Evolutionary conservation across 2,113 vertebrate species (phyloP).

Genomic region (Calonectris borealis): DNA sequence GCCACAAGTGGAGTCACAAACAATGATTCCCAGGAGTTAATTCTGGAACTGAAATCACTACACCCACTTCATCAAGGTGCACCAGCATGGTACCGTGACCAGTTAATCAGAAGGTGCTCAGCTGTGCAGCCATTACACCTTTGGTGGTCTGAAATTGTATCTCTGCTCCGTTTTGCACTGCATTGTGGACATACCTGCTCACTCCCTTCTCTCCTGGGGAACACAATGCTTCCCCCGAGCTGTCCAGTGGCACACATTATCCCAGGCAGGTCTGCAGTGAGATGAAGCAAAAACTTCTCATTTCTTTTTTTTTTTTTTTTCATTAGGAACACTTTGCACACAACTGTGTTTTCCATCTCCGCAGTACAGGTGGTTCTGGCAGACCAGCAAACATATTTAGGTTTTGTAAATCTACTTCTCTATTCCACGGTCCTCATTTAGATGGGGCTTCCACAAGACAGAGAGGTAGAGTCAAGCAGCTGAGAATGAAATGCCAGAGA

Average conservation of each 20-base stretch:
- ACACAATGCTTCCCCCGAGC: neutral
- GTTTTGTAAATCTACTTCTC: neutral
- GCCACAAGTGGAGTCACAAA: neutral
- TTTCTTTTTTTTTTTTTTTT: fast-evolving
- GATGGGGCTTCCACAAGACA: neutral
- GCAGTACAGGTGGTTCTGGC: neutral
- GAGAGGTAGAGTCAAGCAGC: neutral
- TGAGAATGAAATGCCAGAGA: neutral
- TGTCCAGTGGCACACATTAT: fast-evolving
- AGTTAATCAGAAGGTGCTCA: neutral
- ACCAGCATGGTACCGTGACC: neutral
- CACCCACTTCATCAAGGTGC: neutral
- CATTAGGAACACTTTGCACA: neutral
- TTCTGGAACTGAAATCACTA: neutral
- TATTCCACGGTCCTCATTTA: neutral
- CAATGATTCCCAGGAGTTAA: neutral
- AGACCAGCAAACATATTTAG: neutral
- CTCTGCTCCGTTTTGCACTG: neutral
- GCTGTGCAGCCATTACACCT: neutral
- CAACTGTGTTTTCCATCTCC: neutral
- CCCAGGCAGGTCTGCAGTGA: fast-evolving
- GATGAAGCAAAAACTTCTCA: neutral
- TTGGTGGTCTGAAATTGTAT: neutral
- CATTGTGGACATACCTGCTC: neutral
- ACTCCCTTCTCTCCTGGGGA: neutral